Percentiles rank a stretch among this genome's conserved stretches.
These are phyloP conservation scores for Spodoptera frugiperda DNA, from an alignment of 1,140 invertebrate species.

Conservation along the genomic window DNA sequence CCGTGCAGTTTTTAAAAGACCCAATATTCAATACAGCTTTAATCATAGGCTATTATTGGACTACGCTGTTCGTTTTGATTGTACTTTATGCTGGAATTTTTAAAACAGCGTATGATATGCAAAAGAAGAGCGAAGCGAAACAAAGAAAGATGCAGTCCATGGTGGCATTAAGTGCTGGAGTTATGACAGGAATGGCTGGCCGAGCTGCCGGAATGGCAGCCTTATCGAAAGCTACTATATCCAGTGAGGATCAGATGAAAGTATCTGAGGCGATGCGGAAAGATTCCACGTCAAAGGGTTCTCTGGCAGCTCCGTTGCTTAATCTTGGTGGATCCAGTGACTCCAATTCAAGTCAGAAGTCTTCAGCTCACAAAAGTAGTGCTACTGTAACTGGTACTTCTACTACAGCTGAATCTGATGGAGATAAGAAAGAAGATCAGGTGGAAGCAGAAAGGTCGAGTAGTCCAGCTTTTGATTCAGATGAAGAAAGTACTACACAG, in stretches of 20 bases:
- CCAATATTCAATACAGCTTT: conserved; percentile 99
- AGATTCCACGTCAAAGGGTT: conserved; percentile 78
- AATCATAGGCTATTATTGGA: conserved; percentile 99
- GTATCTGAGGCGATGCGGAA: conserved; percentile 72
- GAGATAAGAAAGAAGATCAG: conserved; percentile 84
- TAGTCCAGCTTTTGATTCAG: conserved; percentile 98
- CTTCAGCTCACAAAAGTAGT: conserved; percentile 87
- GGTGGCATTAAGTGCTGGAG: conserved; percentile 94
- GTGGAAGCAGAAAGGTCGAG: conserved; percentile 96
- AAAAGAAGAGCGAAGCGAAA: conserved; percentile 98
- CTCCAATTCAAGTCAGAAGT: conserved; percentile 89
- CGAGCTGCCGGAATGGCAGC: conserved; percentile 93
- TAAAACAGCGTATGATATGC: conserved; percentile 99
- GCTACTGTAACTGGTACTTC: conserved; percentile 87
- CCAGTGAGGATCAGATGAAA: conserved; percentile 91
- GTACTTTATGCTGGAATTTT: conserved; percentile 99
- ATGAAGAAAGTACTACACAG: conserved; percentile 92
- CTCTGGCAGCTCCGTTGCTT: conserved; percentile 78
- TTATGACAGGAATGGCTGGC: conserved; percentile 95
- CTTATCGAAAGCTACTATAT: conserved; percentile 91
- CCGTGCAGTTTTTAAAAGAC: conserved; percentile 99
- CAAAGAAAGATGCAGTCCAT: conserved; percentile 97
- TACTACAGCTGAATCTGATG: conserved; percentile 85
- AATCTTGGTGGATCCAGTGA: conserved; percentile 84
- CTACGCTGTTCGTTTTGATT: conserved; percentile 96